phyloP scores from a whole-genome alignment of 2,113 vertebrate species.

The Callocephalon fimbriatum region DNA sequence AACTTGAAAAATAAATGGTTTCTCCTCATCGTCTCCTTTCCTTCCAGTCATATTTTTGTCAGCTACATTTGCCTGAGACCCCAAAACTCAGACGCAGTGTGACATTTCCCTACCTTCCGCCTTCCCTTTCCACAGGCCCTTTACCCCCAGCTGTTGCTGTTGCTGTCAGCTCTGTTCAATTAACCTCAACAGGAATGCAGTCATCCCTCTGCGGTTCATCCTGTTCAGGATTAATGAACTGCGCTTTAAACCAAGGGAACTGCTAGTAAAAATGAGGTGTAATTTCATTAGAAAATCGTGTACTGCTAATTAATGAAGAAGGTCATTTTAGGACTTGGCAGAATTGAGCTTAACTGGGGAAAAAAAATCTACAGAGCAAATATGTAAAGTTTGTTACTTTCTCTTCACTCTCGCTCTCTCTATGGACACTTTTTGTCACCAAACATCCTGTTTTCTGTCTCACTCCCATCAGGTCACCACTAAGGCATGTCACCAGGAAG shows the following conservation, averaged over 20 bases:
- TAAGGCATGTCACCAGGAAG: background rate
- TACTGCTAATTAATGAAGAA: slow-evolving; percentile 42
- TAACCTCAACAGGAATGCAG: slow-evolving; percentile 30
- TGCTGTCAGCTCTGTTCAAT: background rate
- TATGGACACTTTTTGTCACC: background rate
- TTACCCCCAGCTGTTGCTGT: background rate
- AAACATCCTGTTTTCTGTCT: background rate
- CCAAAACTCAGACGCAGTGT: background rate
- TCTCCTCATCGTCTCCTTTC: background rate
- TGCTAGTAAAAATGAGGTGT: slow-evolving; percentile 8
- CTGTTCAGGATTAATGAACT: slow-evolving; percentile 44
- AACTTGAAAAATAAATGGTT: background rate
- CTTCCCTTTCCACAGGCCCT: background rate
- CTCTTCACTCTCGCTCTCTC: background rate
- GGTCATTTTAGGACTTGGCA: slow-evolving; percentile 8
- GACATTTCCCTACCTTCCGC: background rate
- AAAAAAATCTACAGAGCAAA: background rate
- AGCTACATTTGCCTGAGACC: background rate
- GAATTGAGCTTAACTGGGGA: background rate
- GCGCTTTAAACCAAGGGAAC: slow-evolving; percentile 27
- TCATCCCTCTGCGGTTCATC: slow-evolving; percentile 31
- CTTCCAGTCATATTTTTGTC: background rate
- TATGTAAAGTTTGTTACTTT: background rate
- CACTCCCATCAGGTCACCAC: background rate
- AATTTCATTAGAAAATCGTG: slow-evolving; percentile 53